Conservation (phyloP, 2,888 invertebrate species). For the Chloroclysta siterata region DNA sequence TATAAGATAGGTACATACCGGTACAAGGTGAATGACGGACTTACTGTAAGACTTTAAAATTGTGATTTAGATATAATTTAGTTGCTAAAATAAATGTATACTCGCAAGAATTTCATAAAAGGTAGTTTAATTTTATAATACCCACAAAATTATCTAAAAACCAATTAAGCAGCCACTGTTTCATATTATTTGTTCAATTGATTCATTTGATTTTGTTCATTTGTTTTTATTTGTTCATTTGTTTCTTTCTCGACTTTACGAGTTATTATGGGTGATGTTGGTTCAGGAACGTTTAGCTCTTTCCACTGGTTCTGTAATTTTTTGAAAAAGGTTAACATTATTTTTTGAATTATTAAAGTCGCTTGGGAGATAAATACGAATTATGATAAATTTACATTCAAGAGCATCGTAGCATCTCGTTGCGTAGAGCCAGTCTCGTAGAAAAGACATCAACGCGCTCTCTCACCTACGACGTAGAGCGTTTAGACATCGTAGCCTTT, state of each 20-base stretch:
- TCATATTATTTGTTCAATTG: background rate
- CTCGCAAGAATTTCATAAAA: background rate
- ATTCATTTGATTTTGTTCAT: background rate
- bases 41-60: conserved; percentile 27
- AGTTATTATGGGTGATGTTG: conserved; percentile 25
- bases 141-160: background rate
- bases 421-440: conserved; percentile 1
- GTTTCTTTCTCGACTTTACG: conserved; percentile 3
- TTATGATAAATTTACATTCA: too few relatives aligned
- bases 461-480: conserved; percentile 19
- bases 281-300: conserved; percentile 72
- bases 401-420: background rate
- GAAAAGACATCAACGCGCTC: conserved; percentile 20
- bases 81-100: conserved; percentile 1
- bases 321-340: background rate
- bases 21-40: conserved; percentile 36
- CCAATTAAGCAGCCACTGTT: background rate
- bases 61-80: conserved; percentile 31
- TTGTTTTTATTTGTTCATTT: too few relatives aligned
- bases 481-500: background rate
- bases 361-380: too few relatives aligned
- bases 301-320: conserved; percentile 74
- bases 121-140: background rate
- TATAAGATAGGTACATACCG: conserved; percentile 5
- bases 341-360: too few relatives aligned